phyloP scores from a whole-genome alignment of 1,140 invertebrate genomes.

The Ips typographus region DNA sequence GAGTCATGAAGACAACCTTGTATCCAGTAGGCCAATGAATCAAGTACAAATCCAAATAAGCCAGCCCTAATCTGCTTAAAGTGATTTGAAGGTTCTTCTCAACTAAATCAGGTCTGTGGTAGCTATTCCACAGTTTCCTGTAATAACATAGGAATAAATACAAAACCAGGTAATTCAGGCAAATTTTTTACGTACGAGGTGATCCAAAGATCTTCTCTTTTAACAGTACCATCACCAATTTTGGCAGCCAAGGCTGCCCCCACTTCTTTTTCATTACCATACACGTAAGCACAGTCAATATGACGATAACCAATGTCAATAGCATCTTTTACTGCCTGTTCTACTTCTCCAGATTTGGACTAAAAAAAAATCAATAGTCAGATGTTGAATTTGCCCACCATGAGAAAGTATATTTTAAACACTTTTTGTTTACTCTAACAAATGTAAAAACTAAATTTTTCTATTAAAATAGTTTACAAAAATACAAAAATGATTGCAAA shows the following conservation, averaged over 20 bases:
- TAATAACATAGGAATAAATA: background rate
- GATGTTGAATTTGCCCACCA: background rate
- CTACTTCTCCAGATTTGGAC: conserved; percentile 73
- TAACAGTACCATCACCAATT: conserved; percentile 69
- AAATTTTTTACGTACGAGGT: conserved; percentile 44
- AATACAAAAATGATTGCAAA: background rate
- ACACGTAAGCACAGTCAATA: conserved; percentile 68
- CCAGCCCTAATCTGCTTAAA: conserved; percentile 64
- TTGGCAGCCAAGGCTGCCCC: conserved; percentile 73
- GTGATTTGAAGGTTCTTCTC: conserved; percentile 62
- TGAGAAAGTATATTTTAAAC: background rate
- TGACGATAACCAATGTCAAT: conserved; percentile 73
- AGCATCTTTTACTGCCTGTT: conserved; percentile 72
- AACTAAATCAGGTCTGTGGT: conserved; percentile 65
- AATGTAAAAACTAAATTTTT: background rate
- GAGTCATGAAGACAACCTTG: conserved; percentile 34
- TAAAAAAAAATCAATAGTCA: conserved; percentile 47
- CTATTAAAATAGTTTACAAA: background rate
- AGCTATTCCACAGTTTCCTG: conserved; percentile 73
- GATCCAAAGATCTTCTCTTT: conserved; percentile 66
- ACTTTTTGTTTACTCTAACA: background rate
- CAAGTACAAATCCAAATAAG: conserved; percentile 78
- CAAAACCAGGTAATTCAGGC: background rate
- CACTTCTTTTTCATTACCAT: conserved; percentile 84
- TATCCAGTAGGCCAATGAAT: conserved; percentile 76